Conservation (phyloP, 1,140 invertebrate species). For the Ips typographus region DNA sequence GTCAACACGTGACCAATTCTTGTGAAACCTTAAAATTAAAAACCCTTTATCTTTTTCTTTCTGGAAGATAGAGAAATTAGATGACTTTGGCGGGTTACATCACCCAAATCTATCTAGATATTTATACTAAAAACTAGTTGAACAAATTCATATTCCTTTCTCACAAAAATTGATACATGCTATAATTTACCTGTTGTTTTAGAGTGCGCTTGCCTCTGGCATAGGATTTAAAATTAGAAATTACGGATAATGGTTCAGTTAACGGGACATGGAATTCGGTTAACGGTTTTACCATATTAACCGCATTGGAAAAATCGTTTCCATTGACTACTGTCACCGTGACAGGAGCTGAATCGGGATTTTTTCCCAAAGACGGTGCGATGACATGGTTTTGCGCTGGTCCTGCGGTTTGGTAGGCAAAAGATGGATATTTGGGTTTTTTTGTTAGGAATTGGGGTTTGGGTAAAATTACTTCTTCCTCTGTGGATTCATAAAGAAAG, state of each 20-base stretch:
- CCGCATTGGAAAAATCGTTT: background rate
- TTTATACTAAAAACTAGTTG: too few species aligned
- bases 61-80: too few species aligned
- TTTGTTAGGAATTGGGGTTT: slow-evolving; percentile 38
- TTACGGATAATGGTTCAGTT: background rate
- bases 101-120: too few species aligned
- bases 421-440: slow-evolving; percentile 37
- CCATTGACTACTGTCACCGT: background rate
- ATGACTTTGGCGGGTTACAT: too few species aligned
- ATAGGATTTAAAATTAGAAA: slow-evolving; percentile 15
- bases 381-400: background rate
- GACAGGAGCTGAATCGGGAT: background rate
- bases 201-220: slow-evolving; percentile 21
- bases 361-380: background rate
- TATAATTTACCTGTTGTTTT: slow-evolving; percentile 26
- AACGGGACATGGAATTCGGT: background rate
- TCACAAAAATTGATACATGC: too few species aligned
- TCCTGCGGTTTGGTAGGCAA: slow-evolving; percentile 16
- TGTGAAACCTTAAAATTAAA: too few species aligned
- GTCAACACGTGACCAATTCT: too few species aligned
- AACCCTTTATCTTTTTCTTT: too few species aligned
- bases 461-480: slow-evolving; percentile 31
- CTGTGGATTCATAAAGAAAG: slow-evolving; percentile 9
- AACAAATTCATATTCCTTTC: too few species aligned
- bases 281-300: background rate